phyloP scores from a whole-genome alignment of 2,888 invertebrate genomes.

The Troides oblongomaculatus region DNA sequence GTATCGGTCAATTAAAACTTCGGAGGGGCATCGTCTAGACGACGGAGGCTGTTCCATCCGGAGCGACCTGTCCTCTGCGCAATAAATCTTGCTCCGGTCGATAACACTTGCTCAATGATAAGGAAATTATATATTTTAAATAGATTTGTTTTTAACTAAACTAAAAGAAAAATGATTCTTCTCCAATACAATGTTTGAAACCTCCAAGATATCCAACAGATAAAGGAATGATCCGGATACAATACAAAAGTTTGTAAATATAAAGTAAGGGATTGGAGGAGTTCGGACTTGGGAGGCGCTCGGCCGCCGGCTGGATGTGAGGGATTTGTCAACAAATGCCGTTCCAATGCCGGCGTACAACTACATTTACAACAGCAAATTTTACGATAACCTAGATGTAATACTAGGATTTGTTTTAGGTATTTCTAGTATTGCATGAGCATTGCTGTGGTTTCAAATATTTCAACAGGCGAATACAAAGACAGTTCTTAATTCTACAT shows the following conservation, averaged over 20 bases:
- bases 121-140: slow-evolving; percentile 3
- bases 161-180: background rate
- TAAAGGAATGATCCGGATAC: slow-evolving; percentile 15
- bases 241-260: slow-evolving; percentile 20
- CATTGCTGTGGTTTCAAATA: too few species aligned
- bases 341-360: slow-evolving; percentile 11
- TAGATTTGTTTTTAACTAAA: background rate
- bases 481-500: too few species aligned
- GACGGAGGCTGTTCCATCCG: slow-evolving; percentile 13
- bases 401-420: too few species aligned
- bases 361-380: too few species aligned
- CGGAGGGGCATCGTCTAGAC: slow-evolving; percentile 21
- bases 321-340: slow-evolving; percentile 31
- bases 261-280: slow-evolving; percentile 18
- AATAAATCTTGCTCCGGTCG: slow-evolving; percentile 11
- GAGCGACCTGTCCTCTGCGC: slow-evolving; percentile 5
- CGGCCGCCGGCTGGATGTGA: slow-evolving; percentile 25
- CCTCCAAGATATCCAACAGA: background rate
- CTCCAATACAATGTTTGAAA: background rate
- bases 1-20: slow-evolving; percentile 30
- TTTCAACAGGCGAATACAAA: too few species aligned
- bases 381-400: too few species aligned
- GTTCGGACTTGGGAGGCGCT: slow-evolving; percentile 3
- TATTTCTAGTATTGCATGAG: too few species aligned
- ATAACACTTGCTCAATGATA: background rate